phyloP scores from a whole-genome alignment of 2,888 invertebrate species.

The Erynnis tages region DNA sequence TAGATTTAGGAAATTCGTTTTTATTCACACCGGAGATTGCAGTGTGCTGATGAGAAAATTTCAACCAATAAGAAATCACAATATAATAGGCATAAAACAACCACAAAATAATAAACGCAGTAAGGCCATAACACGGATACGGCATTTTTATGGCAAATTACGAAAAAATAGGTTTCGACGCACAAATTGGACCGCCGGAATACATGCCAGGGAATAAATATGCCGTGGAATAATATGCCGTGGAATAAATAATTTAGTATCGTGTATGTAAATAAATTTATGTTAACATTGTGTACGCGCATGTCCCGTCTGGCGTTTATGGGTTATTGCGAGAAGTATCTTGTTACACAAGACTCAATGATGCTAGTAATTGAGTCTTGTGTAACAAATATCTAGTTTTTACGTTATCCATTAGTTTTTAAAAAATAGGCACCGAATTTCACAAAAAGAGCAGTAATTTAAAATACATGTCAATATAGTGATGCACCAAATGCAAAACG shows the following conservation, averaged over 20 bases:
- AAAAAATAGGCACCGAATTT: no score
- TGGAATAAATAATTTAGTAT: slow-evolving; percentile 42
- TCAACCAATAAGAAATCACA: not conserved
- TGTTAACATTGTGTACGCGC: slow-evolving; percentile 17
- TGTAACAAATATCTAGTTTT: not conserved
- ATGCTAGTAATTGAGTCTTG: no score
- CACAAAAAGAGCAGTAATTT: no score
- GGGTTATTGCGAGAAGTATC: not conserved
- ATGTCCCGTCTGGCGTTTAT: slow-evolving; percentile 34
- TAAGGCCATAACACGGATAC: slow-evolving; percentile 19
- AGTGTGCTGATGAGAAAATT: no score
- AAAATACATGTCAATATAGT: no score
- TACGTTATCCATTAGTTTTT: no score
- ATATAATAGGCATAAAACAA: not conserved
- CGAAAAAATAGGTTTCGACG: slow-evolving; percentile 28
- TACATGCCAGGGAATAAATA: slow-evolving; percentile 35
- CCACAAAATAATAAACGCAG: slow-evolving; percentile 16
- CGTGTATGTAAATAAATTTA: slow-evolving; percentile 23
- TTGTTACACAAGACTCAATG: not conserved
- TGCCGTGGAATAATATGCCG: slow-evolving; percentile 27
- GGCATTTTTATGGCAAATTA: slow-evolving; percentile 34
- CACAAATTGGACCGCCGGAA: slow-evolving; percentile 32
- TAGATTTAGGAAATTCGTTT: no score
- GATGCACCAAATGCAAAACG: no score
- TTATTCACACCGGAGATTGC: no score